These are phyloP conservation scores for Drosophila lacertosa DNA, from an alignment of 1,140 invertebrate species.

Conservation along the genomic window DNA sequence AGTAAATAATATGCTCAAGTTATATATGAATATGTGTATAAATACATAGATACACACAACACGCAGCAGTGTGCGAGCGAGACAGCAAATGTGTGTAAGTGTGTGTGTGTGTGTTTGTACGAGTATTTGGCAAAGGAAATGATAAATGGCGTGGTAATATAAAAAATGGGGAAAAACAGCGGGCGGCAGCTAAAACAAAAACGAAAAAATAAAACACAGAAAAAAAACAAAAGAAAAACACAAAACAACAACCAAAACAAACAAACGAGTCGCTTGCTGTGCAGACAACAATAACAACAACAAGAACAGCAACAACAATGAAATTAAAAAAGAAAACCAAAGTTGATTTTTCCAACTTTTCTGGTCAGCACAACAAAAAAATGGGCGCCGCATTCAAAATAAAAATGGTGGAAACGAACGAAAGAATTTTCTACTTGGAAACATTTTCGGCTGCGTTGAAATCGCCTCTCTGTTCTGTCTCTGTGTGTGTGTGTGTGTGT, in stretches of 20 bases:
- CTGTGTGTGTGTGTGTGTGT: too few relatives aligned
- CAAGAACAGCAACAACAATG: conserved; percentile 29
- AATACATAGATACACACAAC: conserved; percentile 18
- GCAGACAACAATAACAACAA: conserved; percentile 38
- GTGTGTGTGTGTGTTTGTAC: too few relatives aligned
- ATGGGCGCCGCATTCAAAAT: conserved; percentile 74
- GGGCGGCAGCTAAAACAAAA: conserved; percentile 67
- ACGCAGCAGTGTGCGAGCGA: conserved; percentile 17
- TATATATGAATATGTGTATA: conserved; percentile 56
- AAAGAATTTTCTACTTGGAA: conserved; percentile 66
- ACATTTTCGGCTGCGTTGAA: conserved; percentile 61
- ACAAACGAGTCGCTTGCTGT: conserved; percentile 45
- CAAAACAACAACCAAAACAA: conserved; percentile 45
- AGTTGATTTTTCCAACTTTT: conserved; percentile 63
- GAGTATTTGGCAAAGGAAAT: conserved; percentile 75
- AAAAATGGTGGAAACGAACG: conserved; percentile 52
- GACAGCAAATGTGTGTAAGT: conserved; percentile 38
- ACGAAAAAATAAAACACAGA: conserved; percentile 39
- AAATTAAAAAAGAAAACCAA: conserved; percentile 50
- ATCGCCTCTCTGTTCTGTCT: conserved; percentile 16
- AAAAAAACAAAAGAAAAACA: conserved; percentile 41
- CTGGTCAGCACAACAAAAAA: conserved; percentile 66
- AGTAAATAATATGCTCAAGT: conserved; percentile 60
- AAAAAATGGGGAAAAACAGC: conserved; percentile 79
- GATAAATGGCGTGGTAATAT: conserved; percentile 83